Evolutionary conservation across 1,140 invertebrate genomes (phyloP).

Genomic region (Diploscapter pachys): DNA sequence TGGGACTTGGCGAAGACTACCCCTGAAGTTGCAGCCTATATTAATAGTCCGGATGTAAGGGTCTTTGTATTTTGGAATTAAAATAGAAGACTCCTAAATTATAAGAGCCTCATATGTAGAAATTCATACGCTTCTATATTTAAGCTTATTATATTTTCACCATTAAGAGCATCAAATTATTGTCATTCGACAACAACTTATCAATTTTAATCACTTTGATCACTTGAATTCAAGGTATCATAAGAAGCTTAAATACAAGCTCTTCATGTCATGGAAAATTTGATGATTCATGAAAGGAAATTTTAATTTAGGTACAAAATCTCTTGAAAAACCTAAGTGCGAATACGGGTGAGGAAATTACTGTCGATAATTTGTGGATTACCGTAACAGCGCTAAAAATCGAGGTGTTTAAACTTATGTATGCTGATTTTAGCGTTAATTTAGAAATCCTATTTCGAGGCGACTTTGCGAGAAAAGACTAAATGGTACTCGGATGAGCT

Average conservation of each 20-base stretch:
- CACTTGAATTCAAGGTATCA: too few relatives aligned
- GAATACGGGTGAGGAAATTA: conserved; percentile 9
- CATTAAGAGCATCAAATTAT: too few relatives aligned
- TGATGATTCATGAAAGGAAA: neutral
- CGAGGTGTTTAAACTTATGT: conserved; percentile 11
- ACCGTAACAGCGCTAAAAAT: conserved; percentile 26
- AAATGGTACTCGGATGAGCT: conserved; percentile 20
- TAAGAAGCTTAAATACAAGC: too few relatives aligned
- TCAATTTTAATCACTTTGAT: too few relatives aligned
- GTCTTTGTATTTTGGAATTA: neutral
- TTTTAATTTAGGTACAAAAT: conserved; percentile 8
- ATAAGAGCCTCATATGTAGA: too few relatives aligned
- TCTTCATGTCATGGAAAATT: too few relatives aligned
- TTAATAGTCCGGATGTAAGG: conserved; percentile 8
- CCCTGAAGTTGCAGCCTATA: conserved; percentile 19
- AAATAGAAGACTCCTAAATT: too few relatives aligned
- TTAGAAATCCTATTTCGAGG: conserved; percentile 19
- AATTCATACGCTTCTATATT: too few relatives aligned
- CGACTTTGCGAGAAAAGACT: neutral
- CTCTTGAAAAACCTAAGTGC: conserved; percentile 2
- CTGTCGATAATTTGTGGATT: conserved; percentile 35
- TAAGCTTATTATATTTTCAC: too few relatives aligned
- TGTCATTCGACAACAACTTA: too few relatives aligned
- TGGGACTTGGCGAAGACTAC: conserved; percentile 25
- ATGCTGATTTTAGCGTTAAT: neutral